Evolutionary conservation across 2,797 vertebrate species (phyloP).

Genomic region (Arrhamphus sclerolepis): DNA sequence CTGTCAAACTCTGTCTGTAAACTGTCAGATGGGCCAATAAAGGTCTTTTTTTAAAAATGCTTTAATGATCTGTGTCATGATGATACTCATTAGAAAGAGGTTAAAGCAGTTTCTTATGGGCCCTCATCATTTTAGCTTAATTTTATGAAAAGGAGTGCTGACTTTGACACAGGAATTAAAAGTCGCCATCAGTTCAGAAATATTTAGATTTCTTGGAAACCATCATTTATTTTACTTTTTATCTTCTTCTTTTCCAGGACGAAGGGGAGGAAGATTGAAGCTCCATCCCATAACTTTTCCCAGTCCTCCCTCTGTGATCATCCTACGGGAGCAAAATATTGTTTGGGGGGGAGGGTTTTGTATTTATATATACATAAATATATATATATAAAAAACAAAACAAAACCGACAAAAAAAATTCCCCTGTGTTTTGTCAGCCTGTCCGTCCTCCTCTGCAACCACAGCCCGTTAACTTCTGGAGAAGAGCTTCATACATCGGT

Average conservation of each 20-base stretch:
- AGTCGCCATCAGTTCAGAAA: no score
- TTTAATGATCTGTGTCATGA: no score
- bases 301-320: conserved; percentile 40
- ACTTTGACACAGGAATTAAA: no score
- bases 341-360: conserved; percentile 39
- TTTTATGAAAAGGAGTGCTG: no score
- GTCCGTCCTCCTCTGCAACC: conserved; percentile 62
- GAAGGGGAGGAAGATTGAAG: conserved; percentile 95
- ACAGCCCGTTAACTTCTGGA: conserved; percentile 48
- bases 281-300: conserved; percentile 20
- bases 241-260: conserved; percentile 76
- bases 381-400: conserved; percentile 1
- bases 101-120: no score
- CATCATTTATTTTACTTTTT: background rate
- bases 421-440: conserved; percentile 49
- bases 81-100: no score
- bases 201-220: no score
- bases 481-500: conserved; percentile 51
- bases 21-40: no score
- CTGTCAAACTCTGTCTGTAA: no score
- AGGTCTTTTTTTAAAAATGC: no score
- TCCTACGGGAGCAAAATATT: conserved; percentile 49
- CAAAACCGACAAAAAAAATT: conserved; percentile 13
- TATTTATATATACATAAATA: background rate
- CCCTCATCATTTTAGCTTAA: no score